Evolutionary conservation across 2,888 invertebrate genomes (phyloP).

Genomic region (Synanthedon tipuliformis): DNA sequence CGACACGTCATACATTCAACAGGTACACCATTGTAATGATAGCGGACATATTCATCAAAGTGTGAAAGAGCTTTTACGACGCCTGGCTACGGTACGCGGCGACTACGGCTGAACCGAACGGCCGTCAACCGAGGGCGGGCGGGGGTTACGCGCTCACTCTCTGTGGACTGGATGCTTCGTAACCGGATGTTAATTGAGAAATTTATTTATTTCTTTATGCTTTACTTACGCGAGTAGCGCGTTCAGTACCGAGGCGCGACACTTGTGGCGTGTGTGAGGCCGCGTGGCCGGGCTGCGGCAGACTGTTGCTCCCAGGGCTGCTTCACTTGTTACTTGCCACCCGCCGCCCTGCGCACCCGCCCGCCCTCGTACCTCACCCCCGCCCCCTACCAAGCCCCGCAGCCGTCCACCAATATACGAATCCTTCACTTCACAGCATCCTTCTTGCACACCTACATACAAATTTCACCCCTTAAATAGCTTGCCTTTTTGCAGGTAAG

Average conservation of each 20-base stretch:
- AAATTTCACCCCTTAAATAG: conserved; percentile 17
- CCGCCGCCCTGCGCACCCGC: conserved; percentile 22
- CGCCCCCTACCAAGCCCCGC: conserved; percentile 38
- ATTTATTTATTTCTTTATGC: conserved; percentile 35
- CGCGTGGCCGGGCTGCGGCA: conserved; percentile 69
- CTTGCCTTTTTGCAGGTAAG: not conserved
- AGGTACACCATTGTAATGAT: conserved; percentile 35
- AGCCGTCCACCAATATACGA: conserved; percentile 52
- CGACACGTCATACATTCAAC: conserved; percentile 51
- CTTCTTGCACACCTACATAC: conserved; percentile 37
- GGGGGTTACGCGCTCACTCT: conserved; percentile 5
- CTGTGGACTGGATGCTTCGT: not conserved
- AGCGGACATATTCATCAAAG: conserved; percentile 29
- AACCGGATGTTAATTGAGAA: conserved; percentile 25
- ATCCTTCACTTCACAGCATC: conserved; percentile 58
- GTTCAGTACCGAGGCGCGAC: conserved; percentile 28
- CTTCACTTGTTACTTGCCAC: conserved; percentile 68
- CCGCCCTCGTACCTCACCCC: conserved; percentile 22
- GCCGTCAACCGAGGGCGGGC: conserved; percentile 6
- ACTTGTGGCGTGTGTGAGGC: conserved; percentile 46
- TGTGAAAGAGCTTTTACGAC: conserved; percentile 19
- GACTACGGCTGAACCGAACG: conserved; percentile 11
- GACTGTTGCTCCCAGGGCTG: conserved; percentile 70
- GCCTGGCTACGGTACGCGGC: conserved; percentile 11
- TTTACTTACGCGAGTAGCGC: conserved; percentile 52